Base-by-base conservation (phyloP, 1,140 invertebrate genomes). In the Radopholus similis region DNA sequence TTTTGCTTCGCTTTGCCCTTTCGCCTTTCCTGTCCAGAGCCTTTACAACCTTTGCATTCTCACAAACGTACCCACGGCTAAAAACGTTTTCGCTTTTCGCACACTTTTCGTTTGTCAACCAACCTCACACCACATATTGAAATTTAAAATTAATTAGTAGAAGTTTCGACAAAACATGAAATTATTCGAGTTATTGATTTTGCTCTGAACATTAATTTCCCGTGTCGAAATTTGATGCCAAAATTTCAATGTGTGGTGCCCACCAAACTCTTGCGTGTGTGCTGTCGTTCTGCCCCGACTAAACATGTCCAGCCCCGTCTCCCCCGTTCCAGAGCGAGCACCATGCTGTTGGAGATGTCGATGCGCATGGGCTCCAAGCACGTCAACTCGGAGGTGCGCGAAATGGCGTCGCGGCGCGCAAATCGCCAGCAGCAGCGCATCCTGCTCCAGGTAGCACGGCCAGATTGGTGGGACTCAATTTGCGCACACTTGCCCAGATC, bases 301-400 rank as follows among this genome's bases (percentile, higher is more conserved):
- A n/a, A n/a, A n/a, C n/a, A n/a, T n/a, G n/a, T n/a, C n/a, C n/a
- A n/a, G n/a, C n/a, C n/a, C n/a, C n/a, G n/a, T n/a, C n/a, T n/a
- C n/a, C n/a, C n/a, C n/a, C n/a, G n/a, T n/a, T n/a, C 38, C 59
- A 80, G 78, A 67, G 80, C 80, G 26, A 77, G 74, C 53, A 82
- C 78, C 32, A 80, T 80, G 78, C 62, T 81, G 4, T 42, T 81
- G 55, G 78, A 81, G 68, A 82, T 81, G 76, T 80, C 77, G 9
- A 81, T 81, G 75, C 66, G 80, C 60, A 82, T 81, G 80, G 78
- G 78, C 4, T 79, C 78, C 8, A 77, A 60, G 49, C 58, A 62
- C 32, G 69, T 82, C 1, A 68, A 63, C 8, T 71, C 66, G 37
- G 80, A 81, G 57, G 68, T 82, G 23, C 40, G 71, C 18, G 76